Conservation (phyloP, 2,797 vertebrate genomes). For the Phylloscopus collybita region DNA sequence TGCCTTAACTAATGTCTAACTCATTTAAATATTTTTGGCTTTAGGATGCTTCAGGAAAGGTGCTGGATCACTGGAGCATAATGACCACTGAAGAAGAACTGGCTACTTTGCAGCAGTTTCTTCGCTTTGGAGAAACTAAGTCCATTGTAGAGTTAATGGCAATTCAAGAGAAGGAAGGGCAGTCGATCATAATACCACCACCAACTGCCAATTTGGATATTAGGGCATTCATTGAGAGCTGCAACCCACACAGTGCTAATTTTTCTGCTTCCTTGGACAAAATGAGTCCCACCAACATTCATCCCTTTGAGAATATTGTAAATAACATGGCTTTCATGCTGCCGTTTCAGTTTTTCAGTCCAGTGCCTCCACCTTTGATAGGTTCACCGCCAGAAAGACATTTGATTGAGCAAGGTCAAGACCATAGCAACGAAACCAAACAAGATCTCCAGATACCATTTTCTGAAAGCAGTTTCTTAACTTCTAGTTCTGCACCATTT, state of each 20-base stretch:
- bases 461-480: slow-evolving; percentile 78
- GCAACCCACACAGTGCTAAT: slow-evolving; percentile 77
- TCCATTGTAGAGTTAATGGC: slow-evolving; percentile 98
- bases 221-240: slow-evolving; percentile 94
- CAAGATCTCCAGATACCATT: slow-evolving; percentile 74
- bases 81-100: slow-evolving; percentile 97
- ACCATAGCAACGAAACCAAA: slow-evolving; percentile 71
- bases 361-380: slow-evolving; percentile 88
- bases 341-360: slow-evolving; percentile 92
- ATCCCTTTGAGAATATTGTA: slow-evolving; percentile 95
- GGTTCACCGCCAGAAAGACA: slow-evolving; percentile 83
- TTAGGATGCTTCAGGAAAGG: slow-evolving; percentile 94
- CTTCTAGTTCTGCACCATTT: slow-evolving; percentile 80
- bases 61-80: slow-evolving; percentile 96
- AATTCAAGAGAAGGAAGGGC: slow-evolving; percentile 95
- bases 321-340: slow-evolving; percentile 96
- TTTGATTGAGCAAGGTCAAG: slow-evolving; percentile 79
- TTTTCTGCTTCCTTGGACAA: slow-evolving; percentile 84
- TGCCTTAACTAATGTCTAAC: neutral
- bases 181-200: slow-evolving; percentile 85
- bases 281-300: slow-evolving; percentile 79
- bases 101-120: slow-evolving; percentile 94
- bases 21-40: neutral
- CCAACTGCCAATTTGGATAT: slow-evolving; percentile 90
- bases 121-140: slow-evolving; percentile 98